Conservation (phyloP, 2,888 invertebrate genomes). For the Spisula subtruncata region DNA sequence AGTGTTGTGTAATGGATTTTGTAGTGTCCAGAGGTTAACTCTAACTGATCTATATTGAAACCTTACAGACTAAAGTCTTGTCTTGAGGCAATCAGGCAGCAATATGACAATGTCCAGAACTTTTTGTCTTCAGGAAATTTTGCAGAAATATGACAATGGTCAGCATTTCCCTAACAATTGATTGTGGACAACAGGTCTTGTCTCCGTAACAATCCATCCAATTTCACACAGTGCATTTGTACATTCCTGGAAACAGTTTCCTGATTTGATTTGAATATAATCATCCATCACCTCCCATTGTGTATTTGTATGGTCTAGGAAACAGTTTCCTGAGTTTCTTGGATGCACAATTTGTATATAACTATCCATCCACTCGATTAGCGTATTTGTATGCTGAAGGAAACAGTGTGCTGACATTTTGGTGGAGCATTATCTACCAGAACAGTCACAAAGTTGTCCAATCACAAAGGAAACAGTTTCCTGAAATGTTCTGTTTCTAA, state of each 20-base stretch:
- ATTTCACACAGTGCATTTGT: background rate
- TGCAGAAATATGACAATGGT: background rate
- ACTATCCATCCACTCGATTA: too few species aligned
- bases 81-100: background rate
- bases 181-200: background rate
- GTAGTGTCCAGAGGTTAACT: background rate
- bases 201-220: background rate
- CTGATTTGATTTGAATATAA: background rate
- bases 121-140: constrained; percentile 9
- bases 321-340: too few species aligned
- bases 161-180: background rate
- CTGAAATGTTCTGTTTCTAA: too few species aligned
- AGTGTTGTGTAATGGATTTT: background rate
- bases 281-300: too few species aligned
- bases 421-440: too few species aligned
- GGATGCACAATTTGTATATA: too few species aligned
- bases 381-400: too few species aligned
- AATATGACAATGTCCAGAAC: constrained; percentile 6
- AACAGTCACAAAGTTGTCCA: too few species aligned
- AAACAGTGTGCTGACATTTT: too few species aligned
- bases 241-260: background rate
- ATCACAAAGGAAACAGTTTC: too few species aligned
- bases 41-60: background rate
- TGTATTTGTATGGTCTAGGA: too few species aligned
- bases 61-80: background rate